Conservation (phyloP, 2,113 vertebrate species). For the Gorsachius goisagi region DNA sequence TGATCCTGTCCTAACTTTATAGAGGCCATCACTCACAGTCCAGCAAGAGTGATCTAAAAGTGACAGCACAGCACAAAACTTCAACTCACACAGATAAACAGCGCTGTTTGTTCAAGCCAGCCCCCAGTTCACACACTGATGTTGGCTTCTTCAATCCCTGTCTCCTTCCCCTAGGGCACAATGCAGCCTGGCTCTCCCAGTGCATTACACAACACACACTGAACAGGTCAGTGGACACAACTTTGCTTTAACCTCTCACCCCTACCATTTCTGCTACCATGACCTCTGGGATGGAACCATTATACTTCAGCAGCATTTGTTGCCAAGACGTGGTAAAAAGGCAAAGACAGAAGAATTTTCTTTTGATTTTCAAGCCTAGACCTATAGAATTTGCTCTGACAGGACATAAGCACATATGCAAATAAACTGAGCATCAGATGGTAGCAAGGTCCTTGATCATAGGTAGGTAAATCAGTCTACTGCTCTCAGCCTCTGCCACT, state of each 20-base stretch:
- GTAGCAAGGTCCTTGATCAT: neutral
- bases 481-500: neutral
- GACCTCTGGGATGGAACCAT: conserved; percentile 39
- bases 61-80: conserved; percentile 42
- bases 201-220: conserved; percentile 38
- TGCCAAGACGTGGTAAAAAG: neutral
- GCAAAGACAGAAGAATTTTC: neutral
- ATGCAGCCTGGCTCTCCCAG: neutral
- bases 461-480: neutral
- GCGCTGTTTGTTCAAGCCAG: conserved; percentile 55
- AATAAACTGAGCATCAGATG: neutral
- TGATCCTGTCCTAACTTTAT: neutral
- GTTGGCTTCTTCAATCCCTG: conserved; percentile 29
- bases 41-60: conserved; percentile 4
- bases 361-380: neutral
- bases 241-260: conserved; percentile 65
- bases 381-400: neutral
- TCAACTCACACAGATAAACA: conserved; percentile 55
- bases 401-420: neutral
- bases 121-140: conserved; percentile 42
- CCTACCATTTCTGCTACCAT: conserved; percentile 29
- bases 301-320: neutral
- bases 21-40: neutral
- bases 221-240: conserved; percentile 50
- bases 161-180: conserved; percentile 39